Base-by-base conservation (phyloP, 2,888 invertebrate genomes). In the Clivina fossor region DNA sequence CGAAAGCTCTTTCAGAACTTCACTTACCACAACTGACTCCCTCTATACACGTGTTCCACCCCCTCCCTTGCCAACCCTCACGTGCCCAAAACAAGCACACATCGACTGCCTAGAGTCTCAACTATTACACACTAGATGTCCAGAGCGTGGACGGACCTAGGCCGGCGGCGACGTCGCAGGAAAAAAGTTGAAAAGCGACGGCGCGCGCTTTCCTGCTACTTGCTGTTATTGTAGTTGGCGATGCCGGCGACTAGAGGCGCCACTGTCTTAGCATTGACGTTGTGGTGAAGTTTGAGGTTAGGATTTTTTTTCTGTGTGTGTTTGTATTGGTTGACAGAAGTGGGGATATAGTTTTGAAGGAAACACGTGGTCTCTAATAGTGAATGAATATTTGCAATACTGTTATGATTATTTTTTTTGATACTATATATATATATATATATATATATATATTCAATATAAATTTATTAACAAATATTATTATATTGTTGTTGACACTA, bases 111-210 rank as follows among this genome's bases (percentile, higher is more conserved):
- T 59, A 59, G 66, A 63, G 64, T n/a, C 70, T 71, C 68, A 59
- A 67, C 71, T 72, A 71, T 69, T 67, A 69, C 68, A 69, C 73
- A 68, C 73, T 70, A 72, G 73, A 72, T 71, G 72, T 72, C 71
- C 67, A 59, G 53, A 32, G 15, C 43, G 43, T 26, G 19, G 40
- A 19, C 20, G 19, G n/a, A n/a, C n/a, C n/a, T n/a, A n/a, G n/a
- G 8, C 35, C 35, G 35, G 60, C 47, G 54, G 47, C 48, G 53
- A 59, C 24, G 57, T 58, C 37, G 58, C 56, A 43, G 62, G 68
- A 68, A 68, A 69, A 66, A 65, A 59, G 63, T 60, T 61, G 60
- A 61, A 61, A 62, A 60, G 56, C 67, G 65, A 64, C 64, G 65
- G n/a, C n/a, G n/a, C n/a, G n/a, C n/a, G n/a, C n/a, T n/a, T n/a